A percentile compares a stretch with the other conserved stretches of the same genome.
Evolutionary conservation across 2,113 vertebrate species (phyloP).

Genomic region (Emberiza fucata): DNA sequence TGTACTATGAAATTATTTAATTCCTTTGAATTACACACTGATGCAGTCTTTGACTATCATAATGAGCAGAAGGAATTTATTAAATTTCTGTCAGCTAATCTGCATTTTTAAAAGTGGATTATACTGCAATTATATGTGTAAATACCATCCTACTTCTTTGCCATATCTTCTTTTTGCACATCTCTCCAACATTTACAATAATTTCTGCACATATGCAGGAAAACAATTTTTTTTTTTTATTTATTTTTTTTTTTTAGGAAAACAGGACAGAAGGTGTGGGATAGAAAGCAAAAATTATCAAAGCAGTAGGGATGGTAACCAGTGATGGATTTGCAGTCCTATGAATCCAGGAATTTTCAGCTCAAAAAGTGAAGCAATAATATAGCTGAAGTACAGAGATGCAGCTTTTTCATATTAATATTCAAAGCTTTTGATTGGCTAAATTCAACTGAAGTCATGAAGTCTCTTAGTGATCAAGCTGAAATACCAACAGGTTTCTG

Average conservation of each 20-base stretch:
- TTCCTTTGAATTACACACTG: neutral
- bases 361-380: neutral
- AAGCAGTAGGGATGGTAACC: neutral
- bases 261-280: neutral
- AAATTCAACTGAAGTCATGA: neutral
- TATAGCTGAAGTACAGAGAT: neutral
- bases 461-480: neutral
- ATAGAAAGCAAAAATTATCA: neutral
- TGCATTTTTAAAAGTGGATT: neutral
- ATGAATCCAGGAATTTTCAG: neutral
- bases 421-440: neutral
- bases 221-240: neutral
- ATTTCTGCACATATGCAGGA: neutral
- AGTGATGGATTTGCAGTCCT: neutral
- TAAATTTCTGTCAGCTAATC: constrained; percentile 1
- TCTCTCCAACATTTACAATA: neutral
- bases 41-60: constrained; percentile 2
- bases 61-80: constrained; percentile 33
- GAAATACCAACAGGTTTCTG: neutral
- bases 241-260: neutral
- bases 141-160: neutral
- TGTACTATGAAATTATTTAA: neutral
- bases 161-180: neutral
- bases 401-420: neutral
- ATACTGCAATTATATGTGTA: neutral